Percentiles rank a stretch among this genome's conserved stretches.
Conservation (phyloP, 2,113 vertebrate species). For the Toxotes jaculatrix region DNA sequence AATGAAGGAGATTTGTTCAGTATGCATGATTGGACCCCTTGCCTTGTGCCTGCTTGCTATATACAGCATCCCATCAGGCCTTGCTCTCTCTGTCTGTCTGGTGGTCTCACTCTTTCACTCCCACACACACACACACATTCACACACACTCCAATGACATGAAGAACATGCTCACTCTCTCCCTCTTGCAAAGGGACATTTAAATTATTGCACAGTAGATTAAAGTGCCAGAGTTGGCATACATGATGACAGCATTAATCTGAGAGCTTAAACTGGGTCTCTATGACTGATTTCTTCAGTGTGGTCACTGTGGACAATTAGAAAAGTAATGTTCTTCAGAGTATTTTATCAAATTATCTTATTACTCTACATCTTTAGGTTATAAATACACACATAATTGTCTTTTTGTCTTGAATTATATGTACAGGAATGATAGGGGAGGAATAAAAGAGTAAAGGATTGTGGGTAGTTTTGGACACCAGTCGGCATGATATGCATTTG, state of each 20-base stretch:
- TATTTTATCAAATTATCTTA: constrained; percentile 16
- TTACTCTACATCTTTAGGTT: background rate
- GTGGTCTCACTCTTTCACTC: constrained; percentile 9
- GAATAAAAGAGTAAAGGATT: constrained; percentile 15
- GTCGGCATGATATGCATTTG: constrained; percentile 62
- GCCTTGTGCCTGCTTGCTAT: constrained; percentile 46
- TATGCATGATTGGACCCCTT: constrained; percentile 58
- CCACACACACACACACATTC: background rate
- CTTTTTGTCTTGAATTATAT: background rate
- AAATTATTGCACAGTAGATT: constrained; percentile 62
- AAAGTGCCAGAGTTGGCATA: constrained; percentile 52
- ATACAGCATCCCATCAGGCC: constrained; percentile 50
- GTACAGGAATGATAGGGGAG: background rate
- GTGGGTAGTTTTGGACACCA: constrained; percentile 2
- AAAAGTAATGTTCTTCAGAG: background rate
- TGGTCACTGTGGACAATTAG: background rate
- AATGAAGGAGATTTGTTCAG: constrained; percentile 42
- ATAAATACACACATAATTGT: background rate
- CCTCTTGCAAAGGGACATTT: constrained; percentile 33
- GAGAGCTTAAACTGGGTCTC: constrained; percentile 25
- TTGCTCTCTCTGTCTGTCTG: constrained; percentile 33
- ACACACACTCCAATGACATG: constrained; percentile 6
- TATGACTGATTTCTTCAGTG: constrained; percentile 10
- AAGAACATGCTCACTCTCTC: constrained; percentile 23
- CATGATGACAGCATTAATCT: constrained; percentile 23